Evolutionary conservation across 2,113 vertebrate species (phyloP).

Genomic region (Leiothrix lutea): DNA sequence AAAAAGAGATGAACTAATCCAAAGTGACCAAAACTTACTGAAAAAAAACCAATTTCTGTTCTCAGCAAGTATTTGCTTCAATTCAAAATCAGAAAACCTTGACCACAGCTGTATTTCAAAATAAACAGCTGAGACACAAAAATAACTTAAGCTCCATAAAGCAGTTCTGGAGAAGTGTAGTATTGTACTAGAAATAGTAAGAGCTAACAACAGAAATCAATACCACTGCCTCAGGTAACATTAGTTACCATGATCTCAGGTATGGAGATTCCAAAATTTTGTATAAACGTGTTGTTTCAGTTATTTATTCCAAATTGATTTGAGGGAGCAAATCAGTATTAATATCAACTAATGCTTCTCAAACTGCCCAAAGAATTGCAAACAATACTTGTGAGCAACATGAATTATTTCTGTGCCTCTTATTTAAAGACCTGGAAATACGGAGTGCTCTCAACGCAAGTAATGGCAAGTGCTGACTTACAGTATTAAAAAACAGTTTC

Average conservation of each 20-base stretch:
- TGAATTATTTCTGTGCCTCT: neutral
- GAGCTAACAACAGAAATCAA: neutral
- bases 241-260: neutral
- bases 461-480: neutral
- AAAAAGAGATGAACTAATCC: neutral
- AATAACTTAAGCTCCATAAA: neutral
- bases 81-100: neutral
- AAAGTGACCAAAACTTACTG: neutral
- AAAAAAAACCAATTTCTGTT: neutral
- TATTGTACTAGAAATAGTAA: neutral
- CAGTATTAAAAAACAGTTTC: neutral
- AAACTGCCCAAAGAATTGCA: neutral
- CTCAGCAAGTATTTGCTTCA: neutral
- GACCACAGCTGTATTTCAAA: neutral
- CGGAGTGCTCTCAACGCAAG: fast-evolving
- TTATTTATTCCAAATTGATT: neutral
- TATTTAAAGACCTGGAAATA: neutral
- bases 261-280: neutral
- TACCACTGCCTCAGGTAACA: neutral
- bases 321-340: neutral
- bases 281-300: neutral
- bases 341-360: neutral
- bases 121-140: neutral
- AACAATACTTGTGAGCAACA: neutral
- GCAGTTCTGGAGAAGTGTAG: neutral